Evolutionary conservation across 2,888 invertebrate species (phyloP), one percentile per base, ranked within the genome.

Genomic region (Andrena dorsata): DNA sequence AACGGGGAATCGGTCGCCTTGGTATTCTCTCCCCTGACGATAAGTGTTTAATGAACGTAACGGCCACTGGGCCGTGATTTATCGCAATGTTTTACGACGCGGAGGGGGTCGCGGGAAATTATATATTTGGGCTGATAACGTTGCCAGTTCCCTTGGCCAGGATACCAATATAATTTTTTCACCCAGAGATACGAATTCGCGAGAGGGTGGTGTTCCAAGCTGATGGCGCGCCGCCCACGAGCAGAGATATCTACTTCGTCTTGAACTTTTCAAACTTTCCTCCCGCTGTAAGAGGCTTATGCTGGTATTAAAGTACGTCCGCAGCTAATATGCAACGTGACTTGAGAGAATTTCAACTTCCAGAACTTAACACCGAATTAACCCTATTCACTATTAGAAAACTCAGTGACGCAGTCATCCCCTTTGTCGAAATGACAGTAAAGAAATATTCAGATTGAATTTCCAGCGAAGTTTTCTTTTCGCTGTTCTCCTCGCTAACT

Each of bases 41-140:
- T 49, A 65, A 69, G 71, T 68, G 56, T 71, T 82, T 66, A 63
- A 80, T 53, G 80, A 68, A 75, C 30, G 53, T 71, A 80, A 79
- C 73, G 58, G 53, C 28, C 51, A 4, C 23, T 35, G 7, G 2
- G 2, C 41, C 32, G 68, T 74, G 70, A 81, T 81, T 81, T 79
- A 79, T 79, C 30, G 53, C 10, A 6, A 20, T n/a, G 64, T 60
- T 81, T 70, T 23, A 58, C 58, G 68, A 32, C 65, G 2, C 32
- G 8, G 47, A 16, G 53, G 16, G 4, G 16, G 16, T n/a, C 16
- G 4, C 7, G 35, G 28, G 8, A 30, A 72, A 64, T 49, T 49
- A 5, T 78, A 77, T 49, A 47, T 49, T 47, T 5, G 10, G 20
- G 20, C 26, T 8, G 79, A 79, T 79, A 77, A 64, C 64, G 58